Percentiles rank a stretch among this genome's conserved stretches.
phyloP scores from a whole-genome alignment of 1,140 invertebrate species.

The Brachionus manjavacas region DNA sequence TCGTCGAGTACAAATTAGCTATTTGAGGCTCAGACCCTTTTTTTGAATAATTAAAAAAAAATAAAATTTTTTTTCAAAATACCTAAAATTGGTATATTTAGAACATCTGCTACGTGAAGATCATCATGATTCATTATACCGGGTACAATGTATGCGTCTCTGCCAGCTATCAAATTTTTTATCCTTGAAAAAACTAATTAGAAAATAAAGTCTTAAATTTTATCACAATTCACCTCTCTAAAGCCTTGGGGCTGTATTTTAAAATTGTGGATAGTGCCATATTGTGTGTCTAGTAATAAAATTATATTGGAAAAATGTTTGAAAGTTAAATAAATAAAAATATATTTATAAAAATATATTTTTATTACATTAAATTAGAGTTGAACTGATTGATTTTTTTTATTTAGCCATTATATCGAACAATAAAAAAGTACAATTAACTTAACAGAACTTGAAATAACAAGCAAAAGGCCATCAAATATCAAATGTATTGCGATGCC shows the following conservation, averaged over 20 bases:
- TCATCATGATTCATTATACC: conserved; percentile 55
- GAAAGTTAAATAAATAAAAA: neutral
- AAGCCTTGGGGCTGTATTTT: conserved; percentile 54
- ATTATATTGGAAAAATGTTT: no score
- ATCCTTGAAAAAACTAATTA: conserved; percentile 44
- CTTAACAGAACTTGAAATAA: no score
- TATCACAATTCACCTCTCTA: conserved; percentile 45
- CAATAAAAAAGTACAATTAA: no score
- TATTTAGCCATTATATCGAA: no score
- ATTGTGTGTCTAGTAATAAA: conserved; percentile 50
- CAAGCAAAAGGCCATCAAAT: no score
- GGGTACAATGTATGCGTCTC: conserved; percentile 56
- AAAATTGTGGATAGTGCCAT: conserved; percentile 56
- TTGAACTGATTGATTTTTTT: no score
- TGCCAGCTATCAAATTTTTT: conserved; percentile 52
- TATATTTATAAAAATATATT: neutral
- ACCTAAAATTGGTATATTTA: conserved; percentile 53
- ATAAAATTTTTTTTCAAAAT: neutral
- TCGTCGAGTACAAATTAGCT: conserved; percentile 54
- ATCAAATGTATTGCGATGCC: no score
- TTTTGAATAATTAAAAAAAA: neutral
- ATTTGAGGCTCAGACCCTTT: conserved; percentile 53
- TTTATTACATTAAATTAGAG: neutral
- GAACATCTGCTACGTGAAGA: conserved; percentile 51
- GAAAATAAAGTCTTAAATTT: neutral